Base-by-base conservation (phyloP, 2,888 invertebrate genomes). In the Ichneumon xanthorius region DNA sequence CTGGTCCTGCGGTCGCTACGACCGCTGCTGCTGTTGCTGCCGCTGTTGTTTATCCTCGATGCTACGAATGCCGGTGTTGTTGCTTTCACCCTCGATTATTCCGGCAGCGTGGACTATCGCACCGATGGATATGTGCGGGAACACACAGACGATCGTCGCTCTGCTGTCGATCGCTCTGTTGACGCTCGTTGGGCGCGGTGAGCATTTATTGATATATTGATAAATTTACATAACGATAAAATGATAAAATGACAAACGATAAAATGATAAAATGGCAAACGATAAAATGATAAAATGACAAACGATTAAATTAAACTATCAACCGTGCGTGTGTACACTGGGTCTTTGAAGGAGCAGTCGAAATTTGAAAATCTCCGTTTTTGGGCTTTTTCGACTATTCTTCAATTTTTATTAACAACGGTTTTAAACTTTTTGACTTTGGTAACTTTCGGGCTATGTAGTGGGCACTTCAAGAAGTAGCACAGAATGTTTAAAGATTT, bases 151-250 rank as follows among this genome's bases (percentile, higher is more conserved):
- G 82, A 73, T 76, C 76, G 75, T 88, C 84, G 90, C 89, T 82
- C 81, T 88, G 80, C 82, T 90, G 85, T 85, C 86, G 79, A 88
- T 91, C 87, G 87, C 88, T 88, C 88, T 90, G 86, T 90, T 91
- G 88, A 91, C 90, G 87, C 84, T 89, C 87, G 86, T 90, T 86
- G 84, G 77, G 76, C 87, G 79, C 73, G 89, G 91, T 91, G 80
- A 88, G 89, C 79, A 61, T 16, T 37, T 14, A n/a, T 14, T 37
- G 14, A 11, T 11, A 58, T 11, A 5, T 11, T 11, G 7, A 55
- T 11, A 2, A 55, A n/a, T 7, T 11, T 3, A 55, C 19, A 37
- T 14, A 9, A 65, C 16, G 16, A 0, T 65, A 22, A 22, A 37
- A 37, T 9, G 6, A 40, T 40, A 9, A 40, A 40, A 40, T 9